phyloP scores from a whole-genome alignment of 2,888 invertebrate genomes.

The Yponomeuta evonymella region DNA sequence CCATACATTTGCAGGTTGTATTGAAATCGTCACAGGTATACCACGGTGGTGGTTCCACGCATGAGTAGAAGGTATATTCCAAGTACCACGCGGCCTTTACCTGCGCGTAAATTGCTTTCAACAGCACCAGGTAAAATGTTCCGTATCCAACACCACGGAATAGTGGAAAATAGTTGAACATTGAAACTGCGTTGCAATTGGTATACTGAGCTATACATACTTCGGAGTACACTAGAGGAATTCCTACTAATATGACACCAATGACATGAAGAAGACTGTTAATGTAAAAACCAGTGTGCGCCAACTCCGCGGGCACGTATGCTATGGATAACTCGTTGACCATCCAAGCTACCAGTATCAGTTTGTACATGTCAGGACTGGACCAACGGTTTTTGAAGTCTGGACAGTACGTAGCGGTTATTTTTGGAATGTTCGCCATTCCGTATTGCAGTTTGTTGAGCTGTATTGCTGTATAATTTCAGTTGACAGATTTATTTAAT shows the following conservation, averaged over 20 bases:
- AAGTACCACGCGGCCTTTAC: slow-evolving; percentile 55
- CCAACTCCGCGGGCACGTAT: slow-evolving; percentile 42
- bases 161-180: slow-evolving; percentile 61
- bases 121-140: slow-evolving; percentile 40
- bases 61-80: slow-evolving; percentile 50
- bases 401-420: slow-evolving; percentile 29
- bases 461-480: too few species aligned
- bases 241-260: slow-evolving; percentile 48
- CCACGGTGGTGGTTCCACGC: slow-evolving; percentile 57
- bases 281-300: slow-evolving; percentile 49
- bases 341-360: slow-evolving; percentile 58
- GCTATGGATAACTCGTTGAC: slow-evolving; percentile 50
- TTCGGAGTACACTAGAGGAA: slow-evolving; percentile 61
- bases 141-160: slow-evolving; percentile 52
- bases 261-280: slow-evolving; percentile 37
- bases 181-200: slow-evolving; percentile 45
- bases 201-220: slow-evolving; percentile 62
- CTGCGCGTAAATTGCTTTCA: slow-evolving; percentile 47
- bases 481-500: too few species aligned
- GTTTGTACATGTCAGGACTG: slow-evolving; percentile 45
- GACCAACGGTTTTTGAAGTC: slow-evolving; percentile 44
- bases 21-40: slow-evolving; percentile 49
- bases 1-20: slow-evolving; percentile 47
- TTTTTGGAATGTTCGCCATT: slow-evolving; percentile 18
- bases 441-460: too few species aligned